phyloP scores from a whole-genome alignment of 2,888 invertebrate genomes.

The Quadriops clusia region DNA sequence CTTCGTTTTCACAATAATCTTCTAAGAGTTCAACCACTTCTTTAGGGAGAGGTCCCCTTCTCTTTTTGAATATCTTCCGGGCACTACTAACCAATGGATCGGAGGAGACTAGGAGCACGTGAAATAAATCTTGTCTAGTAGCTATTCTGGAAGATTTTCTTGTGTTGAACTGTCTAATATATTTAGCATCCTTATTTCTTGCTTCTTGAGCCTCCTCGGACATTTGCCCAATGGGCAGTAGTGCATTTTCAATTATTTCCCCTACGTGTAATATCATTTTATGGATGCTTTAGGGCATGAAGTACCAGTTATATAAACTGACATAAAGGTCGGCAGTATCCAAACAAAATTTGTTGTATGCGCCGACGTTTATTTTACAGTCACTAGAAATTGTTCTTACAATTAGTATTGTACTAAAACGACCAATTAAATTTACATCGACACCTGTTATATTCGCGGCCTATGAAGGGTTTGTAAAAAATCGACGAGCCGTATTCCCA shows the following conservation, averaged over 20 bases:
- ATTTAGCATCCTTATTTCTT: conserved; percentile 5
- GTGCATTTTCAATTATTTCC: conserved; percentile 4
- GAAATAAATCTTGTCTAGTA: conserved; percentile 7
- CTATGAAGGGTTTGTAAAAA: conserved; percentile 1
- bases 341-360: not conserved
- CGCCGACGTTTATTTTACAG: not conserved
- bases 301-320: conserved; percentile 1
- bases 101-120: conserved; percentile 9
- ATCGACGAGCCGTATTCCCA: conserved; percentile 4
- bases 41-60: conserved; percentile 8
- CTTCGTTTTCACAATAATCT: too few species aligned
- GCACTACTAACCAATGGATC: conserved; percentile 8
- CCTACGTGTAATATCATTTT: conserved; percentile 9
- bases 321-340: too few species aligned
- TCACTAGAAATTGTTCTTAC: conserved; percentile 2
- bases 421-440: not conserved
- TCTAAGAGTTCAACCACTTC: too few species aligned
- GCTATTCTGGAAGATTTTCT: conserved; percentile 1
- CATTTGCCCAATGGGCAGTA: too few species aligned
- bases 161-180: not conserved
- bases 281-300: conserved; percentile 7
- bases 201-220: too few species aligned
- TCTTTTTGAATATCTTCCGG: conserved; percentile 5
- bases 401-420: conserved; percentile 1
- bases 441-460: conserved; percentile 3